A percentile compares a stretch with the other conserved stretches of the same genome.
Evolutionary conservation across 2,888 invertebrate species (phyloP).

Genomic region (Drosophila fungiperda): DNA sequence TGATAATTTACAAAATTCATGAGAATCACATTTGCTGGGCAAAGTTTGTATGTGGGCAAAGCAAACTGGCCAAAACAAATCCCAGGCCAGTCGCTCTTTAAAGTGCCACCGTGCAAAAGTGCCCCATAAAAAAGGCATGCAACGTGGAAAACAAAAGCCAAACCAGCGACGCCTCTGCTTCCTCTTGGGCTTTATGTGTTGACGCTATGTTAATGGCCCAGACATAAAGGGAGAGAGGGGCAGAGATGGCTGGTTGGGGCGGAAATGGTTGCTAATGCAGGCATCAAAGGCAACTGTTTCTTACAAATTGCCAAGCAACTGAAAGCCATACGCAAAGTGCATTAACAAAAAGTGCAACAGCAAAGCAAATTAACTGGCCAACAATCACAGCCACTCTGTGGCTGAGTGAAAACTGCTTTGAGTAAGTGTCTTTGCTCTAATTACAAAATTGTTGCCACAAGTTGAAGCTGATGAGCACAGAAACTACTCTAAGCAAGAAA

Average conservation of each 20-base stretch:
- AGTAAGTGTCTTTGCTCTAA: slow-evolving; percentile 9
- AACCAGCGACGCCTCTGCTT: slow-evolving; percentile 43
- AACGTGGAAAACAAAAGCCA: slow-evolving; percentile 38
- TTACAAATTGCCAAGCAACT: slow-evolving; percentile 41
- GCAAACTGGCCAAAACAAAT: slow-evolving; percentile 45
- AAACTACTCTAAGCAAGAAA: neutral
- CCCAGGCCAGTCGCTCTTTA: slow-evolving; percentile 62
- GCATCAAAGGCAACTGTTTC: slow-evolving; percentile 61
- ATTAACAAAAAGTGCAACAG: slow-evolving; percentile 16
- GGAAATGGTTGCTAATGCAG: slow-evolving; percentile 61
- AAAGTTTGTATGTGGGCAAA: slow-evolving; percentile 50
- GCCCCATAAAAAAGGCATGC: neutral
- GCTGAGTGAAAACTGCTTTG: slow-evolving; percentile 9
- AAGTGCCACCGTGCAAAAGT: slow-evolving; percentile 55
- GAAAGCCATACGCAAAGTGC: neutral
- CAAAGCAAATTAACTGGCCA: slow-evolving; percentile 31
- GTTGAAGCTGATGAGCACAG: slow-evolving; percentile 30
- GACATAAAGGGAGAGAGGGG: slow-evolving; percentile 25
- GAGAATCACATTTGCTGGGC: slow-evolving; percentile 30
- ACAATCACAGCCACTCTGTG: slow-evolving; percentile 16
- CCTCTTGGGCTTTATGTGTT: slow-evolving; percentile 58
- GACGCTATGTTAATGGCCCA: slow-evolving; percentile 66
- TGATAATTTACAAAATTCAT: slow-evolving; percentile 38
- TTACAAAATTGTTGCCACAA: slow-evolving; percentile 11
- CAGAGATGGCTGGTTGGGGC: neutral